Conservation (phyloP, 2,113 vertebrate genomes). For the Sinocyclocheilus rhinocerous region DNA sequence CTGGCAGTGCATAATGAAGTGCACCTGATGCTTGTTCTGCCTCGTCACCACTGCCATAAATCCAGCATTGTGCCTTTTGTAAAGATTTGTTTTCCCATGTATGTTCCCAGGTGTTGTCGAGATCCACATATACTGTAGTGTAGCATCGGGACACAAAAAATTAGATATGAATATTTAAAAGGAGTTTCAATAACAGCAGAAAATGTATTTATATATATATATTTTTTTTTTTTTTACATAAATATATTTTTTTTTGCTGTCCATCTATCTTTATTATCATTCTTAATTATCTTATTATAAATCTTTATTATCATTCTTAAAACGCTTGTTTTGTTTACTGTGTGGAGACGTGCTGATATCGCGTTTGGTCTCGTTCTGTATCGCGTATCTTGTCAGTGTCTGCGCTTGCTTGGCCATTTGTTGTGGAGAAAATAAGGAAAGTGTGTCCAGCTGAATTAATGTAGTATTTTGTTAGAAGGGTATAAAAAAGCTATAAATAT, state of each 20-base stretch:
- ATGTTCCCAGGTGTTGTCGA: not conserved
- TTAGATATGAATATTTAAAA: not conserved
- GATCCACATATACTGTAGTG: not conserved
- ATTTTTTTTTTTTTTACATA: not conserved
- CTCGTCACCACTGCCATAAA: conserved; percentile 8
- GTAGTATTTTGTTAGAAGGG: too few relatives aligned
- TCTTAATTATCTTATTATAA: too few relatives aligned
- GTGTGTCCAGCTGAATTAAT: too few relatives aligned
- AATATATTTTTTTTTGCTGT: not conserved
- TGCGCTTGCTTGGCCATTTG: too few relatives aligned
- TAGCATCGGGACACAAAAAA: not conserved
- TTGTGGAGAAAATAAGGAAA: too few relatives aligned
- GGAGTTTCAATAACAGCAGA: not conserved
- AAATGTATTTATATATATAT: not conserved
- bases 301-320: too few relatives aligned
- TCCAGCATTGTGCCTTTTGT: not conserved
- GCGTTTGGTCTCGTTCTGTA: too few relatives aligned
- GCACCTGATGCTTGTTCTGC: conserved; percentile 15
- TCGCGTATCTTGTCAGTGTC: too few relatives aligned
- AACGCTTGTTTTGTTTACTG: too few relatives aligned
- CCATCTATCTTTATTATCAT: not conserved
- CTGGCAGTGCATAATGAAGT: not conserved
- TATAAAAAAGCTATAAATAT: too few relatives aligned
- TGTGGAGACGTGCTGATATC: too few relatives aligned
- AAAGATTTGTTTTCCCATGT: not conserved